Percentiles rank a stretch among this genome's conserved stretches.
These are phyloP conservation scores for Stegastes partitus DNA, from an alignment of 2,113 vertebrate genomes.

Conservation along the genomic window DNA sequence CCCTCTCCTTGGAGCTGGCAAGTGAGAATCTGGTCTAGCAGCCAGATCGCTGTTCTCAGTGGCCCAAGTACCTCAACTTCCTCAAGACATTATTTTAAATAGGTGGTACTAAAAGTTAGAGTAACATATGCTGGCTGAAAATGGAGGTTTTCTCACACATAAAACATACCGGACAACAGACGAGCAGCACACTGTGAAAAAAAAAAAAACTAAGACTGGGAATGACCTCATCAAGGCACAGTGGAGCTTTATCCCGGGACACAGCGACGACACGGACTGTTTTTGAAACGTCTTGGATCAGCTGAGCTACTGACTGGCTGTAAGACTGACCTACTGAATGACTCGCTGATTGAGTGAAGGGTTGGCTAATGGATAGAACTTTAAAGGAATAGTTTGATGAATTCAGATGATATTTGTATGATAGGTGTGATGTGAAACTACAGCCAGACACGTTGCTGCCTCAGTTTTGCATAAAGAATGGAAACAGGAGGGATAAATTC, in stretches of 20 bases:
- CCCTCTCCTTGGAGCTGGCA: constrained; percentile 54
- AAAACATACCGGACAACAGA: not conserved
- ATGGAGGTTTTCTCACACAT: constrained; percentile 5
- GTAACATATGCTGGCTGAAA: not conserved
- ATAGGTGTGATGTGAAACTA: not conserved
- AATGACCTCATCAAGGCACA: constrained; percentile 30
- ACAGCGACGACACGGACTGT: constrained; percentile 20
- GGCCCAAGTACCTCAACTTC: constrained; percentile 29
- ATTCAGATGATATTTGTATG: not conserved
- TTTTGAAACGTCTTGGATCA: constrained; percentile 33
- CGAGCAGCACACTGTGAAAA: constrained; percentile 26
- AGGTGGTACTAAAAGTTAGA: constrained; percentile 26
- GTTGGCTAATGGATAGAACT: constrained; percentile 5
- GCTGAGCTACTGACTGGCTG: constrained; percentile 19
- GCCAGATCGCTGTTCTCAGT: constrained; percentile 67
- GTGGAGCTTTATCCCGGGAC: constrained; percentile 29
- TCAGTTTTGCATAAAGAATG: not conserved
- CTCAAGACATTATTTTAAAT: constrained; percentile 39
- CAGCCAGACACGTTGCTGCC: not conserved
- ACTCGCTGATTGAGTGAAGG: constrained; percentile 11
- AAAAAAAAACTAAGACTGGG: constrained; percentile 33
- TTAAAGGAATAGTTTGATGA: not conserved
- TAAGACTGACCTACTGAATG: constrained; percentile 21
- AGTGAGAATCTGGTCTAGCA: constrained; percentile 42
- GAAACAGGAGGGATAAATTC: not conserved